Evolutionary conservation across 2,797 vertebrate genomes (phyloP), one percentile per base, ranked within the genome.

Genomic region (Helicolenus hilgendorfi): DNA sequence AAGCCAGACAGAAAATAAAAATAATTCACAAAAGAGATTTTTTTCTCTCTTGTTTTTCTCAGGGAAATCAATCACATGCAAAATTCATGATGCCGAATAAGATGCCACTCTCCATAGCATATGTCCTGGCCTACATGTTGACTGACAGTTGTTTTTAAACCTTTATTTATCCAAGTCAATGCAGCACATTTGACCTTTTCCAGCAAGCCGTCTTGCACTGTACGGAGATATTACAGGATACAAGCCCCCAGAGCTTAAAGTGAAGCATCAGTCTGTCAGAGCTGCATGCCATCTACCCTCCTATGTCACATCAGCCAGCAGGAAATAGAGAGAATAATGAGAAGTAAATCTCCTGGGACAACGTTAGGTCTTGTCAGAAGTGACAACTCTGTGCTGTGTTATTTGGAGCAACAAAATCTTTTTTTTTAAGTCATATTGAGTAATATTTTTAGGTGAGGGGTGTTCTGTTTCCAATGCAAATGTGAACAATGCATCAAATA

Each of bases 251-350:
- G 45, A 89, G 91, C 74, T 77, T 45, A 74, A 49, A 86, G 78
- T 83, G 69, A 83, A 71, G 77, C 72, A 80, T 91, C 82, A 67
- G 55, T 69, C 91, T 87, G 85, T 89, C 90, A 90, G 77, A 79
- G 71, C 81, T 65, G 79, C 81, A 88, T 78, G 69, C 36, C 88
- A 68, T 81, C 88, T 35, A 69, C 36, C 69, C 60, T 81, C 24
- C 72, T 60, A 55, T 84, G 84, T 73, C 60, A 79, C 72, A 85
- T 84, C 91, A 85, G 81, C 72, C 55, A 36, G 75, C 81, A 76
- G 76, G 80, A 85, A 92, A 88, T 68, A 86, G 75, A 78, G 80
- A 72, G 59, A 75, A 79, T 89, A 90, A 84, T 67, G 80, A 81
- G 77, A 64, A 73, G 65, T 15, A 59, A 73, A 76, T 81, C 83